Evolutionary conservation across 23 tunicate genomes (phyloP), one percentile per base, ranked within the genome.

Genomic region (Styela plicata): DNA sequence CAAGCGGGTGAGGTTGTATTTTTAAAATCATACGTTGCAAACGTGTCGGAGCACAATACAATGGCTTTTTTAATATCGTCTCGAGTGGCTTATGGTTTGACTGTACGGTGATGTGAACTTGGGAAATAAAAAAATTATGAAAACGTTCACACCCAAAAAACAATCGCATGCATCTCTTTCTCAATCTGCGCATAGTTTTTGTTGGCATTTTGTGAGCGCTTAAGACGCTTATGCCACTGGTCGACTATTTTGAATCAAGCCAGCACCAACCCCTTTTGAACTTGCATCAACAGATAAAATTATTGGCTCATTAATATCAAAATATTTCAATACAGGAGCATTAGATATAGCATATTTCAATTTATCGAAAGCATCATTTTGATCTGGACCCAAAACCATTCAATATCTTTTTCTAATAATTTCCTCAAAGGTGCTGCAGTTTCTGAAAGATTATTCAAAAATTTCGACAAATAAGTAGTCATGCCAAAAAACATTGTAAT

Each of bases 11-110:
- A n/a, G n/a, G n/a, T n/a, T n/a, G n/a, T n/a, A n/a, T n/a, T n/a
- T n/a, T n/a, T n/a, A n/a, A n/a, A n/a, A n/a, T n/a, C n/a, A n/a
- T n/a, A n/a, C n/a, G n/a, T n/a, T n/a, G n/a, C n/a, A n/a, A n/a
- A n/a, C n/a, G n/a, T n/a, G n/a, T n/a, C n/a, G n/a, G n/a, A n/a
- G n/a, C 23, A 83, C 5, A 34, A 73, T 24, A 20, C 74, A 73
- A 13, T 85, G 61, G 24, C 63, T 74, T 78, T 44, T 44, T 44
- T 35, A n/a, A 34, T 22, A 86, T 86, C 1, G 79, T 27, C 52
- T 79, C 79, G 32, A 86, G 35, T 23, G 80, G 84, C 57, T 86
- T 86, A 61, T 86, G 89, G 32, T 86, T 79, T 21, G 70, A 69
- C 28, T 85, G 71, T 23, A 79, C 80, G 27, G 7, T 7, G 10